phyloP scores from a whole-genome alignment of 2,888 invertebrate species.

The Chydorus sphaericus region DNA sequence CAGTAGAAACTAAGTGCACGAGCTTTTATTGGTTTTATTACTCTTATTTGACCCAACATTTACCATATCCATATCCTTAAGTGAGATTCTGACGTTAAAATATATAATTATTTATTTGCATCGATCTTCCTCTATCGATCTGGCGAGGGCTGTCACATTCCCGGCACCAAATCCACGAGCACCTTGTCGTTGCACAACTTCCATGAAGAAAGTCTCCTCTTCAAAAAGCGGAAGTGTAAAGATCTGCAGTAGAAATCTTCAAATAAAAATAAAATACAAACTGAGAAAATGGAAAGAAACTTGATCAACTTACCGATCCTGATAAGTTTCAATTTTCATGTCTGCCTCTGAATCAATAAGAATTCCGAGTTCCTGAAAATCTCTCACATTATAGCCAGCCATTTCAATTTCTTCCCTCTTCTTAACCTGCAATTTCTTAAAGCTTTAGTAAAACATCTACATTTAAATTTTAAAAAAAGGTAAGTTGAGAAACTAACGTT shows the following conservation, averaged over 20 bases:
- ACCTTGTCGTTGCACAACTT: constrained; percentile 32
- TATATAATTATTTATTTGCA: too few species aligned
- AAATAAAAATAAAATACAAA: not conserved
- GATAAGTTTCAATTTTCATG: not conserved
- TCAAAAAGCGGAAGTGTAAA: constrained; percentile 33
- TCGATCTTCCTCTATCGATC: constrained; percentile 27
- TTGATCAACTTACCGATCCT: not conserved
- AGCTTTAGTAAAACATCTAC: not conserved
- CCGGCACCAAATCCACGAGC: constrained; percentile 34
- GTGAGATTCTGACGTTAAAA: too few species aligned
- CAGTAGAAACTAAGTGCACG: too few species aligned
- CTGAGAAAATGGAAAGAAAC: too few species aligned
- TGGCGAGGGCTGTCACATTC: constrained; percentile 33
- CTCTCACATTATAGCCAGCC: constrained; percentile 25
- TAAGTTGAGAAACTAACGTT: too few species aligned
- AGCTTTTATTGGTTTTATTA: too few species aligned
- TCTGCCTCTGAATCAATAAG: constrained; percentile 32
- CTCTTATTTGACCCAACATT: too few species aligned
- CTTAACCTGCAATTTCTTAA: constrained; percentile 7
- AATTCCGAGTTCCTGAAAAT: constrained; percentile 27
- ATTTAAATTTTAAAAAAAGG: too few species aligned
- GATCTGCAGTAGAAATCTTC: constrained; percentile 33
- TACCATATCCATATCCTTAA: too few species aligned
- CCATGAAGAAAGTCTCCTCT: constrained; percentile 33
- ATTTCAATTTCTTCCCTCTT: constrained; percentile 27